These are phyloP conservation scores for Lacerta bilineata DNA, from an alignment of 2,797 vertebrate genomes.

Conservation along the genomic window DNA sequence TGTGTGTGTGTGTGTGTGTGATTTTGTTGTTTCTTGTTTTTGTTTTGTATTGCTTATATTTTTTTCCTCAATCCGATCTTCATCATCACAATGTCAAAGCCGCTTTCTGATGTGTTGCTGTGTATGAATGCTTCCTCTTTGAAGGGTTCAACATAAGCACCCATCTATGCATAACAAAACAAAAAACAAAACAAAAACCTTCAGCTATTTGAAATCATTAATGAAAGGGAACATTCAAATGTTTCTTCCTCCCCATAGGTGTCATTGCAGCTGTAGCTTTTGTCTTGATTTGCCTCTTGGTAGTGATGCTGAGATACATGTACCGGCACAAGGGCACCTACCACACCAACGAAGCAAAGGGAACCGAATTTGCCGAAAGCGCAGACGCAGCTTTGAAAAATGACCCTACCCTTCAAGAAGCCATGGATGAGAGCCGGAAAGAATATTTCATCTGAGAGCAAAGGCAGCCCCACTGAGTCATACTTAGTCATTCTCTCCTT, in stretches of 20 bases:
- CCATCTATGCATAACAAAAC: neutral
- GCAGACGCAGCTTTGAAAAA: slow-evolving; percentile 79
- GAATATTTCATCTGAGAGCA: slow-evolving; percentile 90
- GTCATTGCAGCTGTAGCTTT: slow-evolving; percentile 77
- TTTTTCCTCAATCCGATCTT: slow-evolving; percentile 2
- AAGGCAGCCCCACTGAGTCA: slow-evolving; percentile 50
- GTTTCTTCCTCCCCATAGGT: slow-evolving; percentile 71
- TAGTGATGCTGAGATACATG: slow-evolving; percentile 78
- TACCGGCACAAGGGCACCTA: slow-evolving; percentile 90
- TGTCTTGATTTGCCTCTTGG: slow-evolving; percentile 78
- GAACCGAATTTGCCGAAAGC: slow-evolving; percentile 81
- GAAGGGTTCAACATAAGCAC: neutral
- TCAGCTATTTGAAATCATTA: slow-evolving; percentile 21
- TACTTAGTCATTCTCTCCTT: slow-evolving; percentile 29
- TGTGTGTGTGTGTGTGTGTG: neutral
- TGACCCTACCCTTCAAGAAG: slow-evolving; percentile 80
- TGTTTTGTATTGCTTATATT: neutral
- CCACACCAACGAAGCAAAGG: slow-evolving; percentile 87
- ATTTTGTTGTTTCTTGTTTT: neutral
- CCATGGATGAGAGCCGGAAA: slow-evolving; percentile 83
- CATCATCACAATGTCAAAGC: neutral
- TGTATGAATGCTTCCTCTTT: slow-evolving; percentile 16
- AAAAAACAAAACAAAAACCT: neutral
- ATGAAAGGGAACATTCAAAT: slow-evolving; percentile 26
- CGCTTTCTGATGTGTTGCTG: slow-evolving; percentile 5